Evolutionary conservation across 2,113 vertebrate species (phyloP).

Genomic region (Varanus komodoensis): DNA sequence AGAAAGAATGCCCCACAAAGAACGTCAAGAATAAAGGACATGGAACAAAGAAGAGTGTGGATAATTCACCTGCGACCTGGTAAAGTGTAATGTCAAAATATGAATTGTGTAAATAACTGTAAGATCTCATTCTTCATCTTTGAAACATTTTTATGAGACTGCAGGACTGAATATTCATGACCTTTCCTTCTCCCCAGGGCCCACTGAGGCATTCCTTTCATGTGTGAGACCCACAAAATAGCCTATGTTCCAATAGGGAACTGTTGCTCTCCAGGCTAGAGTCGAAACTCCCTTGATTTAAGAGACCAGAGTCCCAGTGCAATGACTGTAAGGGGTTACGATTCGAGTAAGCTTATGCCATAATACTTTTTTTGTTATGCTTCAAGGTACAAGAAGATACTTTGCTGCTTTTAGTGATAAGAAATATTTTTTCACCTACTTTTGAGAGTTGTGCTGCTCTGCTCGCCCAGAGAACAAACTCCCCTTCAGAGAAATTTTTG

Average conservation of each 20-base stretch:
- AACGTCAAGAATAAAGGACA: background rate
- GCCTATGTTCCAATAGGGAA: background rate
- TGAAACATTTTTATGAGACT: background rate
- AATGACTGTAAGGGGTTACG: background rate
- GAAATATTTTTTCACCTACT: background rate
- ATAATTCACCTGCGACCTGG: background rate
- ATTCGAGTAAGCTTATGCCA: too few relatives aligned
- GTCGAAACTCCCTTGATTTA: background rate
- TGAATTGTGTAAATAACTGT: background rate
- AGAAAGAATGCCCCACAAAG: background rate
- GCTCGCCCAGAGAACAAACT: background rate
- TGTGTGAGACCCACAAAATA: background rate
- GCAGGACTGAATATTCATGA: background rate
- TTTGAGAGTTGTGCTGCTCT: background rate
- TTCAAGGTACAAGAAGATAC: background rate
- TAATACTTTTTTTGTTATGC: too few relatives aligned
- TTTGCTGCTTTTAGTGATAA: background rate
- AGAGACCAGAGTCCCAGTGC: too few relatives aligned
- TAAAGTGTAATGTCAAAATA: background rate
- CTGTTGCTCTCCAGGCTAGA: background rate
- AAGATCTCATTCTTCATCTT: background rate
- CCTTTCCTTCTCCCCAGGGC: too few relatives aligned
- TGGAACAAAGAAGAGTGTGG: background rate
- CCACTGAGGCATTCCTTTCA: too few relatives aligned
- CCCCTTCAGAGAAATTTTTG: too few relatives aligned